Evolutionary conservation across 2,888 invertebrate species (phyloP), one percentile per base, ranked within the genome.

Genomic region (Synanthedon vespiformis): DNA sequence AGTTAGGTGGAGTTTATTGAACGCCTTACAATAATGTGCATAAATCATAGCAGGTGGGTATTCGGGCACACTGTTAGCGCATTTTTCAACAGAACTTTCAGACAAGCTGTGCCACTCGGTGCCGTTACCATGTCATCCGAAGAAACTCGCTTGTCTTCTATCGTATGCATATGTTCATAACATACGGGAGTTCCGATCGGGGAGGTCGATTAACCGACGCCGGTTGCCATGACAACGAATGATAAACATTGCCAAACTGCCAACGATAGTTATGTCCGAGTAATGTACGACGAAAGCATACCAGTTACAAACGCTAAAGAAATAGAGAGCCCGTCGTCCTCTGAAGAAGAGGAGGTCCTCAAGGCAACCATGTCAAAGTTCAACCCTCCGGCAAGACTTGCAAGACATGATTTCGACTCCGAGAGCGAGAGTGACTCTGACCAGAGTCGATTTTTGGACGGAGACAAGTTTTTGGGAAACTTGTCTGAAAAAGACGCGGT

Each of bases 241-340:
- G 78, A 84, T 77, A 86, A 86, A 84, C 85, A 85, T 63, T 83
- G 84, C 65, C 86, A 86, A 62, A 86, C 86, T n/a, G 40, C 48
- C 44, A 40, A 16, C 12, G 55, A 57, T 52, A 49, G 51, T 56
- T 64, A 69, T 72, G 70, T 65, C 51, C 71, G 67, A 63, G 80
- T 72, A 53, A 88, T 89, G 88, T 89, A 88, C 66, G 91, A 91
- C 77, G 91, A 91, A 68, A 89, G 88, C 2, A 89, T 90, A 50
- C 84, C 87, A 53, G 90, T 89, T 49, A 74, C 83, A 53, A 87
- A 89, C 60, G 89, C 89, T 1, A 84, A 82, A 60, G 91, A 91
- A 58, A 88, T 90, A 41, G 88, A 88, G 6, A 91, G 90, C 59
- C 85, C 88, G 0, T 72, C 76, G 4, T 64, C 68, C 12, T 70